Percentiles rank a stretch among this genome's conserved stretches.
Evolutionary conservation across 2,797 vertebrate species (phyloP).

Genomic region (Peromyscus nudipes): DNA sequence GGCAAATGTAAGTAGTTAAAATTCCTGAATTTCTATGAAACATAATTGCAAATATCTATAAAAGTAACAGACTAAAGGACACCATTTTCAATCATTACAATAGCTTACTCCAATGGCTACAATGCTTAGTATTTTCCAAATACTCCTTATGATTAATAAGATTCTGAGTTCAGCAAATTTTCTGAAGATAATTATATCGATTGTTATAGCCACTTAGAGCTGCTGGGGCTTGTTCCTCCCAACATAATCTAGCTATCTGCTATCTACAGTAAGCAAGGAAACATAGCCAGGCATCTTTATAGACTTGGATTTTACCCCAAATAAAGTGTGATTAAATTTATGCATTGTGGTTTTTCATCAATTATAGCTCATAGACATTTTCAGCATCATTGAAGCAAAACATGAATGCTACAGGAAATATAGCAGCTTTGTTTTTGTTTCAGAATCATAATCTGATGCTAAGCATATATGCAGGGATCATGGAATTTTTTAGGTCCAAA

Average conservation of each 20-base stretch:
- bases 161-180: not conserved
- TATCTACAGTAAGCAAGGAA: not conserved
- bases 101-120: too few species aligned
- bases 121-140: not conserved
- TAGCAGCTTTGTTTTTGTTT: not conserved
- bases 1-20: not conserved
- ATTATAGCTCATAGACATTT: not conserved
- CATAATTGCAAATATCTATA: not conserved
- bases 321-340: not conserved
- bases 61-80: not conserved
- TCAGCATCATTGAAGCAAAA: not conserved
- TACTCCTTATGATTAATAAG: not conserved
- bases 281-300: not conserved
- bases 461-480: not conserved
- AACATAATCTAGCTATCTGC: not conserved
- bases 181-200: not conserved
- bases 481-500: not conserved
- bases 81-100: not conserved
- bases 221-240: not conserved
- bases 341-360: not conserved
- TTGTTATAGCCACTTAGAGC: not conserved
- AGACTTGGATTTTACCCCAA: not conserved
- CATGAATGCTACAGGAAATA: not conserved
- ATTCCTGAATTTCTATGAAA: conserved; percentile 30
- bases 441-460: not conserved